Evolutionary conservation across 2,888 invertebrate genomes (phyloP), one percentile per base, ranked within the genome.

Genomic region (Poecilobothrus nobilitatus): DNA sequence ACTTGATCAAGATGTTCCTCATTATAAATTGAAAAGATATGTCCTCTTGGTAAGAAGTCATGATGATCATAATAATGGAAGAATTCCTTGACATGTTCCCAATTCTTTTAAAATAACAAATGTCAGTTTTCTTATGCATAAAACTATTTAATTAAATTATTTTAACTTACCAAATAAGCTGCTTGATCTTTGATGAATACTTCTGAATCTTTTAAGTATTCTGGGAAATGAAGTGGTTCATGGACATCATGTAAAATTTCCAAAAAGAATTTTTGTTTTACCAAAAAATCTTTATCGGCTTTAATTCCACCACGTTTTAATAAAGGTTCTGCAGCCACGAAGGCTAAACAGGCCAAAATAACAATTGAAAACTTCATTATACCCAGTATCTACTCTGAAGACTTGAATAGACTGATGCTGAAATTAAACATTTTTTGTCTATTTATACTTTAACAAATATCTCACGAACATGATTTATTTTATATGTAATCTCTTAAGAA

Each of bases 211-310:
- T 63, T 63, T 8, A 22, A 21, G 15, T 22, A 63, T 63, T 63
- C 63, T 22, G 20, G 8, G 22, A 22, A 22, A 22, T 63, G 22
- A 18, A 63, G 63, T 63, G 63, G 77, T 69, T 77, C 77, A 63
- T 75, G 76, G 0, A 75, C 33, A 27, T 76, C 76, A 68, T 78
- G 71, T 7, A 76, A 18, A 18, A 79, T 76, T 71, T 79, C 77
- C 22, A 75, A 74, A 4, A 79, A 61, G 73, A 79, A 79, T 72
- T 76, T 76, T 69, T 79, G 78, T 71, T 72, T 78, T 1, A 66
- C 64, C 71, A 79, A 70, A 71, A 73, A 78, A 4, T 71, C 74
- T 68, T 74, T 72, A 71, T 78, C 76, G 65, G 76, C 79, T 68
- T 72, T 41, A 71, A 63, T 6, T 63, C 63, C 20, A 10, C 21